Evolutionary conservation across 2,888 invertebrate genomes (phyloP), one percentile per base, ranked within the genome.

Genomic region (Germaria angustata): DNA sequence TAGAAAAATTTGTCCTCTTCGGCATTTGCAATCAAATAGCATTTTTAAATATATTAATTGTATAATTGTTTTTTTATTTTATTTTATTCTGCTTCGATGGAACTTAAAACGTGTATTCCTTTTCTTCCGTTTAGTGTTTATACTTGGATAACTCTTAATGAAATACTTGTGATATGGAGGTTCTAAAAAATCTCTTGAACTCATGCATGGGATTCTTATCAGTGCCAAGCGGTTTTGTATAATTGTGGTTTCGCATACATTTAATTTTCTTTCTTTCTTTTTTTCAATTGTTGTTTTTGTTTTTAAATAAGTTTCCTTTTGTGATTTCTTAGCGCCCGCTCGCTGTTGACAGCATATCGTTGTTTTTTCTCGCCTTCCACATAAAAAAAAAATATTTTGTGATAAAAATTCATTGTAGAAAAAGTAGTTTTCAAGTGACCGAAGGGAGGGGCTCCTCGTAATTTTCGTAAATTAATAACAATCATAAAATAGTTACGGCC

Each of bases 191-290:
- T 79, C 61, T 75, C 66, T 82, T 75, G 69, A 79, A 79, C 59
- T 69, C 75, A 57, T 39, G 53, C 44, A 46, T 17, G 13, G 55
- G 28, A 41, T 49, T 46, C 78, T 82, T 82, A 82, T 82, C 82
- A 66, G 57, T 9, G 36, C 2, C 41, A 11, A 17, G 46, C 55
- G 36, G 46, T 63, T 46, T 49, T 66, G 28, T 20, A 34, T 22
- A 57, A 41, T 55, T 63, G 44, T 46, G 51, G 55, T 55, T 78
- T 71, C 36, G 77, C 63, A 71, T 76, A 57, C 20, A 55, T 28
- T 28, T n/a, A n/a, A n/a, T n/a, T n/a, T n/a, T n/a, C n/a, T 32
- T 65, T 39, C 8, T 39, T 32, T 15, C 20, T 49, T 61, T 34
- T 22, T 5, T 15, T 11, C 34, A 59, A 32, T 22, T 41, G 17